These are phyloP conservation scores for Epinephelus lanceolatus DNA, from an alignment of 2,113 vertebrate species.

Conservation along the genomic window DNA sequence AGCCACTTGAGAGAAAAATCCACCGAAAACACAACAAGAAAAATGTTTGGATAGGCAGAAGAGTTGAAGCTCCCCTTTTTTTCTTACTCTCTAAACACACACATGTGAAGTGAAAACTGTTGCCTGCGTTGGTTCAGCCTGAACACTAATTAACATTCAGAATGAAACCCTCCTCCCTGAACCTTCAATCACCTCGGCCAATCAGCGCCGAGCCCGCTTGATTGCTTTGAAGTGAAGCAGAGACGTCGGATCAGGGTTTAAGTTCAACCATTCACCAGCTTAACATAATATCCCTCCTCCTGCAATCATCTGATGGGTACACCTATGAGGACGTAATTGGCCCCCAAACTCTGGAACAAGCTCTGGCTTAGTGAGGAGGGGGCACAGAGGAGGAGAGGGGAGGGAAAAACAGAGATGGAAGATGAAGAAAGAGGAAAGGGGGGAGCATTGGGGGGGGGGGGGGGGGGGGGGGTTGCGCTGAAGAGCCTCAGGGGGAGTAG, in stretches of 20 bases:
- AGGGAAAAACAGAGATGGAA: conserved; percentile 17
- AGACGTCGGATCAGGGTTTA: conserved; percentile 74
- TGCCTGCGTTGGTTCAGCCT: conserved; percentile 56
- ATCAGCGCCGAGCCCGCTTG: conserved; percentile 69
- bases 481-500: conserved; percentile 27
- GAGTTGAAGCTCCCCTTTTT: conserved; percentile 50
- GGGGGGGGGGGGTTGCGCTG: not conserved
- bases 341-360: conserved; percentile 68
- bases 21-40: conserved; percentile 33
- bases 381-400: not conserved
- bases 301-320: conserved; percentile 81
- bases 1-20: conserved; percentile 27
- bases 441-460: too few relatives aligned
- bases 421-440: conserved; percentile 15
- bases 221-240: conserved; percentile 84
- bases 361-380: conserved; percentile 41
- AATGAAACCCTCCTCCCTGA: conserved; percentile 56
- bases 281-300: conserved; percentile 79
- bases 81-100: conserved; percentile 7
- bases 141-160: conserved; percentile 71
- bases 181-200: conserved; percentile 69
- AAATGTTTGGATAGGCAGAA: conserved; percentile 62
- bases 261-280: conserved; percentile 77
- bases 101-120: conserved; percentile 41
- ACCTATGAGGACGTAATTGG: conserved; percentile 79